Evolutionary conservation across 2,888 invertebrate genomes (phyloP).

Genomic region (Dasypolia templi): DNA sequence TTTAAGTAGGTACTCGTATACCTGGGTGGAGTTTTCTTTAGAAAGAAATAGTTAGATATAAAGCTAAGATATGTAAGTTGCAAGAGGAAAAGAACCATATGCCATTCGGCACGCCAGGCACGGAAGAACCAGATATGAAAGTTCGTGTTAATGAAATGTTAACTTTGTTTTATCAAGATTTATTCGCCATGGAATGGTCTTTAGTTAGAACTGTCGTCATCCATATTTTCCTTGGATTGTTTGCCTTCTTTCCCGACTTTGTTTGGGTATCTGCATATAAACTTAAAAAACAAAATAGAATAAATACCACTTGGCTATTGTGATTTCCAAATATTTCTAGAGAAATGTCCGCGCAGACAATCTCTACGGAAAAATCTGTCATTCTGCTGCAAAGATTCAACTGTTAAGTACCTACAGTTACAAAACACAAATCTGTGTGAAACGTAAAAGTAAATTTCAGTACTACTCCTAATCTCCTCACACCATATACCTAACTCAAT

Average conservation of each 20-base stretch:
- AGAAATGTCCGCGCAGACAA: background rate
- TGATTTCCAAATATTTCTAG: background rate
- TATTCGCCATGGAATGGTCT: background rate
- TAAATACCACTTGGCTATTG: background rate
- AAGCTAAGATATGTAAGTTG: too few relatives aligned
- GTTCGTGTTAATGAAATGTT: too few relatives aligned
- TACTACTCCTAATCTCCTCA: slow-evolving; percentile 76
- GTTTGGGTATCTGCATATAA: background rate
- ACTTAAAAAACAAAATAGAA: background rate
- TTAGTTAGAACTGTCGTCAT: background rate
- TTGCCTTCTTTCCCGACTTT: background rate
- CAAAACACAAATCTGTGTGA: slow-evolving; percentile 32
- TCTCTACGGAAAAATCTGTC: background rate
- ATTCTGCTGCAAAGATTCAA: background rate
- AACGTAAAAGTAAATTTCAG: slow-evolving; percentile 50
- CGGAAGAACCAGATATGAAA: background rate
- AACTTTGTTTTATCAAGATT: background rate
- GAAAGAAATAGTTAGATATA: background rate
- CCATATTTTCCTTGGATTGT: background rate
- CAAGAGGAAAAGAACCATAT: background rate
- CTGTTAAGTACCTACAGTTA: background rate
- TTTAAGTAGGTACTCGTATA: too few relatives aligned
- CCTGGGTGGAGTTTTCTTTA: background rate
- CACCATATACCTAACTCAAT: slow-evolving; percentile 86
- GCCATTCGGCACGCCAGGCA: background rate